These are phyloP conservation scores for Anarrhichthys ocellatus DNA, from an alignment of 2,113 vertebrate genomes.

Conservation along the genomic window DNA sequence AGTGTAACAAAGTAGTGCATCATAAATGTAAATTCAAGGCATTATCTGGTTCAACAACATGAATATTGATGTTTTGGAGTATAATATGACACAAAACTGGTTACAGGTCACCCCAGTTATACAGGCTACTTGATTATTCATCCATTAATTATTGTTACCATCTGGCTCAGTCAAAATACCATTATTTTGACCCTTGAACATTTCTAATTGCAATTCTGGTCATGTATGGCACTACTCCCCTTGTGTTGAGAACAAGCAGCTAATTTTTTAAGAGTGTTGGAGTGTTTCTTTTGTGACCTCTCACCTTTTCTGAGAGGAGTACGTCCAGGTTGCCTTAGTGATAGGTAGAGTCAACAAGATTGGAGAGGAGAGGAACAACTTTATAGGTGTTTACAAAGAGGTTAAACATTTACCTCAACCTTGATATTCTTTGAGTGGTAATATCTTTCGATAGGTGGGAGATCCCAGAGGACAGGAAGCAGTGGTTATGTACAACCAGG, in stretches of 20 bases:
- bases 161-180: background rate
- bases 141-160: background rate
- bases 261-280: constrained; percentile 23
- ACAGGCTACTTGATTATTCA: background rate
- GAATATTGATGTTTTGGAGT: background rate
- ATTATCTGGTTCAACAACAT: background rate
- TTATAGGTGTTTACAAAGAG: constrained; percentile 1
- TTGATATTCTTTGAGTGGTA: background rate
- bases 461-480: constrained; percentile 32
- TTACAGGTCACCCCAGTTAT: no score
- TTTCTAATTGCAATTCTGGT: background rate
- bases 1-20: no score
- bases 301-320: constrained; percentile 39
- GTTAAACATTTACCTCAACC: constrained; percentile 9
- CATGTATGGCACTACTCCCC: constrained; percentile 9
- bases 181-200: background rate
- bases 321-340: background rate
- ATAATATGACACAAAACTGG: background rate
- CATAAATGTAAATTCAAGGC: background rate
- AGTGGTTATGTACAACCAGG: constrained; percentile 25
- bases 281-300: constrained; percentile 23
- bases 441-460: constrained; percentile 1
- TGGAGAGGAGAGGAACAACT: background rate
- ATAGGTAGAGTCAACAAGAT: constrained; percentile 1
- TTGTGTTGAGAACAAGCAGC: constrained; percentile 17